phyloP scores from a whole-genome alignment of 2,888 invertebrate species.

The Zeuzera pyrina region DNA sequence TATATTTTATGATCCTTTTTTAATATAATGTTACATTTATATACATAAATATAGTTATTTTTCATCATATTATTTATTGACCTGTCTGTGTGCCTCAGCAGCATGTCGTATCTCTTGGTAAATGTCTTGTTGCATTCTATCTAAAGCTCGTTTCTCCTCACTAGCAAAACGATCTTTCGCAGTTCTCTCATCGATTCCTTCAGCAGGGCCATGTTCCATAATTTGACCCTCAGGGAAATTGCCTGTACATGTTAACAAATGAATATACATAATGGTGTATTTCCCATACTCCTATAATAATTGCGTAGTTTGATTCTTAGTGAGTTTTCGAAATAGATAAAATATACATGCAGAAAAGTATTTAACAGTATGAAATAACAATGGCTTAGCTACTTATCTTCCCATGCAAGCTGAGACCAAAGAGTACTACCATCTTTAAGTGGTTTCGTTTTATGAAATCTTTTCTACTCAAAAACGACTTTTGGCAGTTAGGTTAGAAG shows the following conservation, averaged over 20 bases:
- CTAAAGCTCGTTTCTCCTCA: constrained; percentile 92
- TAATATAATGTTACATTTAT: no score
- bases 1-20: neutral
- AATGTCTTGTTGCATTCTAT: constrained; percentile 91
- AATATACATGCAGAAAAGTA: neutral
- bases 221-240: constrained; percentile 93
- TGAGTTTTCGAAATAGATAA: no score
- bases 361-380: neutral
- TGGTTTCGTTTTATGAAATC: no score
- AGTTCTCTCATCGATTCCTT: constrained; percentile 84
- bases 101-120: constrained; percentile 96
- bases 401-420: no score
- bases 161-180: constrained; percentile 89
- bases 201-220: constrained; percentile 82
- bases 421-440: no score
- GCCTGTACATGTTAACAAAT: constrained; percentile 31
- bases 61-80: no score
- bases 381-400: no score
- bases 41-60: no score
- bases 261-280: neutral
- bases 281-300: no score
- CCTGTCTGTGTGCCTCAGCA: constrained; percentile 97
- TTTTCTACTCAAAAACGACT: no score
- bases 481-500: no score
- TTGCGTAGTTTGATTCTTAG: no score